Evolutionary conservation across 2,113 vertebrate genomes (phyloP), one percentile per base, ranked within the genome.

Genomic region (Nesogale talazaci): DNA sequence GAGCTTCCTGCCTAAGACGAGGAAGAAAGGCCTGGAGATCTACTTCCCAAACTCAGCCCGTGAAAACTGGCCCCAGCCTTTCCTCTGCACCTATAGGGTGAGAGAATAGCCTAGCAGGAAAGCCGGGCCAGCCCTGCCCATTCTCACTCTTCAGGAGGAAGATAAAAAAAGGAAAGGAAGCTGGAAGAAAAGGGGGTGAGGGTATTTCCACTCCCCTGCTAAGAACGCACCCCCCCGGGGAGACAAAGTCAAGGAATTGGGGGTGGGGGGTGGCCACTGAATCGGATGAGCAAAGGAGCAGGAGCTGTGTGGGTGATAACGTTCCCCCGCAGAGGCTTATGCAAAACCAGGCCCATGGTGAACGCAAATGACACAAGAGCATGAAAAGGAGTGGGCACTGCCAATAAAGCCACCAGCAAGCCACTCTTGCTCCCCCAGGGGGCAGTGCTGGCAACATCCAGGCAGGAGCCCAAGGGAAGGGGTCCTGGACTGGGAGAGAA

Each of bases 401-500:
- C 19, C 27, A 31, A 61, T 67, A 19, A 70, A 29, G n/a, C 12
- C 3, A 17, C 57, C 31, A 0, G 23, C 25, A 14, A 1, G 25
- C 8, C 1, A 1, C 61, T 34, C 59, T 15, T 1, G 2, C 29
- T 34, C 56, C 77, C 63, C 81, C 40, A 57, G 46, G n/a, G 22
- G 57, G 59, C 31, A 80, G 59, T 52, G 40, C 59, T 20, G 36
- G 74, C 38, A 34, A 42, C 77, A 57, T 27, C 34, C 34, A 57
- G 6, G 40, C 20, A 79, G 67, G 29, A 78, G 38, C 38, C 3
- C n/a, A 27, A 27, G 20, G 6, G 15, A 88, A 83, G 61, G 59
- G 40, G 19, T 42, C 63, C 65, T 27, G 70, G 56, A 8, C n/a
- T 40, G 61, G n/a, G 27, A 70, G 79, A 86, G 94, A 94, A 94